A percentile compares a stretch with the other conserved stretches of the same genome.
These are phyloP conservation scores for Psophia crepitans DNA, from an alignment of 2,113 vertebrate genomes.

Conservation along the genomic window DNA sequence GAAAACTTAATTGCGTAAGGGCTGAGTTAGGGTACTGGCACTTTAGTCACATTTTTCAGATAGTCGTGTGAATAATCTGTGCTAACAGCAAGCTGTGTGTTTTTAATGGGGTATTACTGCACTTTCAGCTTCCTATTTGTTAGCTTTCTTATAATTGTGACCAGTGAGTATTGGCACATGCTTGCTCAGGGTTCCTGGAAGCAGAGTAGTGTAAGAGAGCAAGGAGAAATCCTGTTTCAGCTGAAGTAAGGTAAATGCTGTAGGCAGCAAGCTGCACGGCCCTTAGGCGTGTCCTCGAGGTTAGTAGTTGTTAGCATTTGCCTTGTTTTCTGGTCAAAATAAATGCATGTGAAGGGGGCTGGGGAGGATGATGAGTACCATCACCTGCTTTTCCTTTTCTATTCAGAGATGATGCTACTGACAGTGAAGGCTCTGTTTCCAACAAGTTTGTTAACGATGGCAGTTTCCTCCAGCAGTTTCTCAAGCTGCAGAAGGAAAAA, in stretches of 20 bases:
- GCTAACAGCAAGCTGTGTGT: rapidly evolving
- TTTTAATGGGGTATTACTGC: background rate
- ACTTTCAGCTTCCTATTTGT: background rate
- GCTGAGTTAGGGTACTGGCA: rapidly evolving
- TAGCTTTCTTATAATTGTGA: rapidly evolving
- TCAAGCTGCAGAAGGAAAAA: slow-evolving; percentile 92
- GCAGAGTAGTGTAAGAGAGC: background rate
- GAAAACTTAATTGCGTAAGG: no score
- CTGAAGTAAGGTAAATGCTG: background rate
- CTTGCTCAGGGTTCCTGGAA: background rate
- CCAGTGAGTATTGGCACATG: background rate
- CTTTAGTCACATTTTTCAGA: rapidly evolving
- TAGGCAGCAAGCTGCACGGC: background rate
- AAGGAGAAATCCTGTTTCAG: background rate
- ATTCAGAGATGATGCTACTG: slow-evolving; percentile 66
- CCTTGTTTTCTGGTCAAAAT: background rate
- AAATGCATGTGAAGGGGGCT: rapidly evolving
- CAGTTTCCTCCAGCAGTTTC: slow-evolving; percentile 95
- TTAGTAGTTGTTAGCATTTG: rapidly evolving
- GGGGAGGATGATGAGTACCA: background rate
- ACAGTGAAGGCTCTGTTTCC: slow-evolving; percentile 68
- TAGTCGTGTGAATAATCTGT: rapidly evolving
- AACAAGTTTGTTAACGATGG: slow-evolving; percentile 97
- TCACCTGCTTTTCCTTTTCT: background rate
- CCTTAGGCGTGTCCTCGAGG: background rate